These are phyloP conservation scores for Cinara cedri DNA, from an alignment of 2,888 invertebrate species.

Conservation along the genomic window DNA sequence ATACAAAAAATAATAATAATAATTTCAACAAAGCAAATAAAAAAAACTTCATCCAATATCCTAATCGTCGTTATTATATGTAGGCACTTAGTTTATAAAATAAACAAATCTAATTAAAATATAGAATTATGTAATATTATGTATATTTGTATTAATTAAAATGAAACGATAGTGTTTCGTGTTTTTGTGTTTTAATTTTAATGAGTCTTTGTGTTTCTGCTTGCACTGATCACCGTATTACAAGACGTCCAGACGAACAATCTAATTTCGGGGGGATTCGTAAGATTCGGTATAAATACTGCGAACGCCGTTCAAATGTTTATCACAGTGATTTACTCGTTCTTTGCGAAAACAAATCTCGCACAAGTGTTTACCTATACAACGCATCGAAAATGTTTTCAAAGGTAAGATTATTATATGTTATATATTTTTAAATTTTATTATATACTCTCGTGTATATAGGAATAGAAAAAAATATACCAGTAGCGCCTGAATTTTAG, in stretches of 20 bases:
- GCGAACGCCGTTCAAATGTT: background rate
- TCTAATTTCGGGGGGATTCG: background rate
- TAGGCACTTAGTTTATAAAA: too few species aligned
- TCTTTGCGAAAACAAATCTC: background rate
- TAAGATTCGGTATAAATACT: conserved; percentile 1
- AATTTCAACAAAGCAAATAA: too few species aligned
- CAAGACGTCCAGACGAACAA: background rate
- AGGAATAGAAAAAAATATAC: too few species aligned
- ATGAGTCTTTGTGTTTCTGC: background rate
- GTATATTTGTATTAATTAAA: too few species aligned
- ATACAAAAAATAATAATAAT: too few species aligned
- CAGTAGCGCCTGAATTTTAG: too few species aligned
- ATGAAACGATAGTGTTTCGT: too few species aligned
- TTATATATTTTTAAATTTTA: too few species aligned
- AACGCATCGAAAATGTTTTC: background rate
- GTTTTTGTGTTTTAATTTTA: conserved; percentile 19
- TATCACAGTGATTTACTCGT: background rate
- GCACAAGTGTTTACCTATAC: background rate
- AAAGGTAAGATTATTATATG: background rate
- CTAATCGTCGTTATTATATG: too few species aligned
- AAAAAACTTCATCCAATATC: too few species aligned
- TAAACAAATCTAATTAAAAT: background rate
- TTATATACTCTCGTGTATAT: too few species aligned
- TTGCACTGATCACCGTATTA: background rate
- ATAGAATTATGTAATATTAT: background rate